phyloP scores from a whole-genome alignment of 2,888 invertebrate genomes.

The Yponomeuta sedellus region DNA sequence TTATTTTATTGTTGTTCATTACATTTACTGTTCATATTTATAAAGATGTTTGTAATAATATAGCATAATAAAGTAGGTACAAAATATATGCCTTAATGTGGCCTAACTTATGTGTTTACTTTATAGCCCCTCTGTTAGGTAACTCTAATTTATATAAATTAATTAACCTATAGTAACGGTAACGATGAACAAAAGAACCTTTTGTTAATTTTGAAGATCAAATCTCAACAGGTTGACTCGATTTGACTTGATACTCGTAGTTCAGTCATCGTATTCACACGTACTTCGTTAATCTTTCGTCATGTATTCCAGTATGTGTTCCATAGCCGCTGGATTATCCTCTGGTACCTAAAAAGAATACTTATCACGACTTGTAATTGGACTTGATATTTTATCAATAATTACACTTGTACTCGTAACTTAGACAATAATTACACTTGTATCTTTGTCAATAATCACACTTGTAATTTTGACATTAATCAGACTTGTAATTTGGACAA shows the following conservation, averaged over 20 bases:
- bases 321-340: conserved; percentile 66
- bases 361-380: neutral
- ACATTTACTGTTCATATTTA: neutral
- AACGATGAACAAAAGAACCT: no score
- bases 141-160: no score
- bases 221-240: no score
- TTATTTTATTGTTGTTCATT: conserved; percentile 1
- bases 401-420: no score
- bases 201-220: no score
- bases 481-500: no score
- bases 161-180: no score
- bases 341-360: conserved; percentile 52
- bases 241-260: neutral
- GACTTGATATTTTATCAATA: no score
- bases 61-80: neutral
- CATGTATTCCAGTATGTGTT: conserved; percentile 50
- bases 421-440: no score
- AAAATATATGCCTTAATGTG: neutral
- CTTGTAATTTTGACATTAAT: no score
- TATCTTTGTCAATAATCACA: no score
- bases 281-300: conserved; percentile 23
- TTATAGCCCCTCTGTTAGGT: no score
- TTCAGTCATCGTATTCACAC: neutral
- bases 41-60: neutral
- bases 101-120: neutral